Evolutionary conservation across 2,113 vertebrate genomes (phyloP).

Genomic region (Crotalus tigris): DNA sequence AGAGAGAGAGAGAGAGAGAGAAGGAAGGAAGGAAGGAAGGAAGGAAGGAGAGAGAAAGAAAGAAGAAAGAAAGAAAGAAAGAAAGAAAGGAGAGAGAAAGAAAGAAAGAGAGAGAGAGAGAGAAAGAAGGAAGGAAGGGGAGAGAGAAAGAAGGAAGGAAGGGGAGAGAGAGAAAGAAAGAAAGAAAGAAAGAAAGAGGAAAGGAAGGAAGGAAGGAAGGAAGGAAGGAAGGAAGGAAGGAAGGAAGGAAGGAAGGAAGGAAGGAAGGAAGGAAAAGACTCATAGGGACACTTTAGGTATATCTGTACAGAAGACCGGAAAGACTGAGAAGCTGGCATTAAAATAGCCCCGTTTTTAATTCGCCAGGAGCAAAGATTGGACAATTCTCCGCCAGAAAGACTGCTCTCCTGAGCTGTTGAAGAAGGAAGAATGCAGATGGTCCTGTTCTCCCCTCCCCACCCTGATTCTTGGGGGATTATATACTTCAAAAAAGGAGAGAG

Average conservation of each 20-base stretch:
- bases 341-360: background rate
- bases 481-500: background rate
- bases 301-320: too few relatives aligned
- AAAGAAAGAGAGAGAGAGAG: background rate
- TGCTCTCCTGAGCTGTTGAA: background rate
- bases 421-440: background rate
- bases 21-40: too few relatives aligned
- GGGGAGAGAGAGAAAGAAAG: rapidly evolving
- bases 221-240: background rate
- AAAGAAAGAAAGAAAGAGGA: rapidly evolving
- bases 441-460: background rate
- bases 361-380: background rate
- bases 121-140: too few relatives aligned
- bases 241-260: background rate
- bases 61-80: background rate
- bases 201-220: too few relatives aligned
- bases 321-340: too few relatives aligned
- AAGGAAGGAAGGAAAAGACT: background rate
- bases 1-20: background rate
- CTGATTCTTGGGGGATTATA: background rate
- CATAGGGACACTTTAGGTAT: too few relatives aligned
- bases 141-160: too few relatives aligned
- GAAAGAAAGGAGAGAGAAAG: background rate
- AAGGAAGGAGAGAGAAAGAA: background rate
- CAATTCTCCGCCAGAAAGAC: background rate